Conservation (phyloP, 2,888 invertebrate species). For the Chydorus sphaericus region DNA sequence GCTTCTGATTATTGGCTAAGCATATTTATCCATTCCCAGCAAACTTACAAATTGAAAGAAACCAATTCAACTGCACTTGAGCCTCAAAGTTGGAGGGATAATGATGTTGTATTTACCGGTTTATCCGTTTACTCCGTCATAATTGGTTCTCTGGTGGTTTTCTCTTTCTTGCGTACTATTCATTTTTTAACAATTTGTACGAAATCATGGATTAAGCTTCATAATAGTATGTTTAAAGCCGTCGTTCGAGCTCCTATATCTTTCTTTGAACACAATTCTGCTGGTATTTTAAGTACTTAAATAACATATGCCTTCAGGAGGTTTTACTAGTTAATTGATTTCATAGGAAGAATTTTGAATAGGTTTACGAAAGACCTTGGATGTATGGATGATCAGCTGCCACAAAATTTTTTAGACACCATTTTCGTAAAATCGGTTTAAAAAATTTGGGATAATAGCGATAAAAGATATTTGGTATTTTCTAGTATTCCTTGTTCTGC, state of each 20-base stretch:
- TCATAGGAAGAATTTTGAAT: constrained; percentile 57
- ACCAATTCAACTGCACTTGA: no score
- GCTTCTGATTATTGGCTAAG: constrained; percentile 19
- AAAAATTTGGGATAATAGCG: no score
- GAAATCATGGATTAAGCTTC: constrained; percentile 30
- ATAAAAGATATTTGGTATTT: background rate
- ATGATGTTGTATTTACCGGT: constrained; percentile 22
- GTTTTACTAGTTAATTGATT: background rate
- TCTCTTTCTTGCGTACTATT: constrained; percentile 29
- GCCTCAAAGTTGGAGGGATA: no score
- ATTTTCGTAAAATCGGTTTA: background rate
- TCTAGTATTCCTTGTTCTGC: constrained; percentile 18
- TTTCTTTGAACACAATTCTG: constrained; percentile 78
- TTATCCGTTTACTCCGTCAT: constrained; percentile 28
- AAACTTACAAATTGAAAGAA: no score
- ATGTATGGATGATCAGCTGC: constrained; percentile 55
- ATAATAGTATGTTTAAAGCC: constrained; percentile 33
- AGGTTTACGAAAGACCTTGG: constrained; percentile 75
- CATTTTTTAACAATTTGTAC: constrained; percentile 29
- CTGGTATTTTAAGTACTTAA: constrained; percentile 37
- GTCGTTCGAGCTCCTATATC: constrained; percentile 31
- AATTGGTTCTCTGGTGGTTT: constrained; percentile 23
- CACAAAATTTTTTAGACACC: constrained; percentile 43
- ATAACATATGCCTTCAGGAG: background rate
- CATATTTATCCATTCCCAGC: no score